Conservation (phyloP, 1,140 invertebrate species). For the Trinorchestia longiramus region DNA sequence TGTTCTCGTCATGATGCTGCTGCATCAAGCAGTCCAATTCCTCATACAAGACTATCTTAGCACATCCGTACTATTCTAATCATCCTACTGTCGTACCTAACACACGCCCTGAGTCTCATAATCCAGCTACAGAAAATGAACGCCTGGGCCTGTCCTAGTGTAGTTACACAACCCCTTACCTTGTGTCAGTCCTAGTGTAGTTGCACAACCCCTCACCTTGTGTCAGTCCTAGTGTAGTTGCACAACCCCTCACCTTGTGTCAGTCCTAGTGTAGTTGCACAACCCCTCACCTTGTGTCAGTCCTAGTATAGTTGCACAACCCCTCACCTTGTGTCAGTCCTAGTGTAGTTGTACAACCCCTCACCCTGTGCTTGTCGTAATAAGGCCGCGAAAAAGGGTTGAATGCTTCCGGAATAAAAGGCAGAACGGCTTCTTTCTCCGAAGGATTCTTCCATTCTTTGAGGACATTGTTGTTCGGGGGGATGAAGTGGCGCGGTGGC, state of each 20-base stretch:
- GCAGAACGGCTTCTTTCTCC: background rate
- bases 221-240: background rate
- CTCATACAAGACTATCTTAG: no score
- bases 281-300: background rate
- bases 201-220: no score
- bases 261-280: background rate
- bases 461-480: conserved; percentile 8
- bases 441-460: conserved; percentile 42
- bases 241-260: background rate
- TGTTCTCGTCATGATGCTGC: no score
- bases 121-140: background rate
- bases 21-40: no score
- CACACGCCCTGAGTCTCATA: background rate
- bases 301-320: background rate
- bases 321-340: background rate
- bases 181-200: no score
- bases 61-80: no score
- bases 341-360: background rate
- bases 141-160: background rate
- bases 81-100: background rate
- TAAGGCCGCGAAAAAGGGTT: conserved; percentile 70
- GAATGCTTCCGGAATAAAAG: conserved; percentile 67
- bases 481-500: conserved; percentile 3
- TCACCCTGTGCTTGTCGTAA: conserved; percentile 72
- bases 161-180: background rate